Base-by-base conservation (phyloP, 2,113 vertebrate species). In the Scartelaos histophorus region DNA sequence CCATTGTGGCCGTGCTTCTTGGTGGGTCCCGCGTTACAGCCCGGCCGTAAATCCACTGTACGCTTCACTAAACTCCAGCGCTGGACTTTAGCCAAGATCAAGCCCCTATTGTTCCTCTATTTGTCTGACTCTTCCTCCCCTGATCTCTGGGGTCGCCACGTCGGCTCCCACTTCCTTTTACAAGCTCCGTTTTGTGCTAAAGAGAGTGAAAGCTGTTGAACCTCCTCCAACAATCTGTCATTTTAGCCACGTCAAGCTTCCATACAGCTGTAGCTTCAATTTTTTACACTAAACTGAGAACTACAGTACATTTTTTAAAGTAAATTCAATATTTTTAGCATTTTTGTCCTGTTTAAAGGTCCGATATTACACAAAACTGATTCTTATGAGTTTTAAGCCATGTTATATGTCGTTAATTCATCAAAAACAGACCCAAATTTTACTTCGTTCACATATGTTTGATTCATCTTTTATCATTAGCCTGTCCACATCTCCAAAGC, bases 11-110 rank as follows among this genome's bases (percentile, higher is more conserved):
- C 73, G 38, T 35, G 69, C 91, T 71, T 92, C 91, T 91, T 93
- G 91, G 90, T 91, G 87, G 91, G 92, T 92, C 92, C 74, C 74
- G 4, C 69, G 61, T 84, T 82, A 88, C 79, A 75, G 78, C 68
- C 68, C 70, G 24, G 16, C 74, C 76, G 74, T 90, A 91, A 92
- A 90, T 85, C 82, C 66, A 19, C 69, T 49, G 22, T 73, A 13
- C 54, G 79, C 73, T 82, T 88, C 79, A 75, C 81, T 81, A 79
- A 86, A 91, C 84, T 82, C 82, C 76, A 78, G 76, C 74, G 82
- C 73, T 89, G 91, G 87, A 81, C 45, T 70, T 12, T 47, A n/a
- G 81, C 87, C 92, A 92, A 34, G 74, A 62, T 70, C 1, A 4
- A 68, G 66, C 74, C 77, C 80, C 81, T 75, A 82, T 92, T 91